These are phyloP conservation scores for Euclidia mi DNA, from an alignment of 2,888 invertebrate species.

Conservation along the genomic window DNA sequence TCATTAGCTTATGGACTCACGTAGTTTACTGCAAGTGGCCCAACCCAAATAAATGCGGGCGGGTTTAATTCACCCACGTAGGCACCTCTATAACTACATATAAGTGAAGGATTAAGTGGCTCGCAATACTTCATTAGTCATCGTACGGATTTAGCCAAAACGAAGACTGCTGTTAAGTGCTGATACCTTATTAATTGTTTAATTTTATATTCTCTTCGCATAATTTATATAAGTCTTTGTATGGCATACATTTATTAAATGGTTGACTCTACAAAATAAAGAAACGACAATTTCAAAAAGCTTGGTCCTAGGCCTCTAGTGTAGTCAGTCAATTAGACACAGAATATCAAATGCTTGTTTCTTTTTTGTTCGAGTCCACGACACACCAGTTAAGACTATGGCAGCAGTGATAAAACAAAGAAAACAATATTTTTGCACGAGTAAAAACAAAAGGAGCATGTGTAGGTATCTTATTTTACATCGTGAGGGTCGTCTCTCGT, in stretches of 20 bases:
- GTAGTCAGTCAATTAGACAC: slow-evolving; percentile 15
- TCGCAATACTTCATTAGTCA: background rate
- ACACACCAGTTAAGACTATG: slow-evolving; percentile 33
- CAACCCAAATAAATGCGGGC: slow-evolving; percentile 54
- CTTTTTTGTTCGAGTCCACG: slow-evolving; percentile 31
- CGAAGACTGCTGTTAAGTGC: too few species aligned
- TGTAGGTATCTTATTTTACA: slow-evolving; percentile 48
- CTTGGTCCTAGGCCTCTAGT: too few species aligned
- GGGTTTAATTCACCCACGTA: slow-evolving; percentile 10
- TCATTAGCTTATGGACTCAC: slow-evolving; percentile 43
- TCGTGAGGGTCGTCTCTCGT: slow-evolving; percentile 39
- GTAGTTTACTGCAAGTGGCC: slow-evolving; percentile 45
- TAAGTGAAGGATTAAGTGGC: background rate
- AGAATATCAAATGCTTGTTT: slow-evolving; percentile 36
- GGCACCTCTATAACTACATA: background rate
- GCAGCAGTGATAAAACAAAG: slow-evolving; percentile 55
- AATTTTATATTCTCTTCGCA: too few species aligned
- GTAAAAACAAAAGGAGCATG: slow-evolving; percentile 46
- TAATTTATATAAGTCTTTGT: too few species aligned
- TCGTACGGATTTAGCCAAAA: too few species aligned
- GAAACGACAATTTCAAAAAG: too few species aligned
- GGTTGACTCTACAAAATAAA: too few species aligned
- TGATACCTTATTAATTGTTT: too few species aligned
- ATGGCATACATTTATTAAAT: too few species aligned
- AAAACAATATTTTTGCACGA: slow-evolving; percentile 48